Base-by-base conservation (phyloP, 2,888 invertebrate genomes). In the Diabrotica balteata region DNA sequence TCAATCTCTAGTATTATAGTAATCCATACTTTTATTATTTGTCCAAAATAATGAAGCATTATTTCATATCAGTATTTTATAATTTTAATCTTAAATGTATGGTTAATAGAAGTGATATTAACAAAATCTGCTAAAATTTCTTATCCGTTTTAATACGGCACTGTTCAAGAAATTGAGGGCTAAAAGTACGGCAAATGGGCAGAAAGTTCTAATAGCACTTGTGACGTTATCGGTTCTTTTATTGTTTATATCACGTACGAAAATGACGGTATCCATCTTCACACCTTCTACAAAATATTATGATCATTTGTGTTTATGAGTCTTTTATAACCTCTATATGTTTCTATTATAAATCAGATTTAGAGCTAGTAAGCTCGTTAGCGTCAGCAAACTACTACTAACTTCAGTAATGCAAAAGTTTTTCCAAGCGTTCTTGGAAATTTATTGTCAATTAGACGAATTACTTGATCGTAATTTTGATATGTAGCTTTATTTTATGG, bases 221-320 rank as follows among this genome's bases (percentile, higher is more conserved):
- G 61, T 45, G 52, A 32, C 47, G 61, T 50, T 61, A 63, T 63
- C 62, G 62, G n/a, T 11, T 54, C 7, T 46, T 63, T 63, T 63
- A 63, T 63, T 43, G 55, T 54, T 49, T 63, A 46, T 55, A 63
- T 63, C 46, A 42, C 43, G 45, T 32, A 7, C 55, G 11, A 10
- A 32, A 55, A 55, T 54, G 53, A 44, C 53, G 11, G 53, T 47
- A 62, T 62, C 9, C 49, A 11, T 63, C 44, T 51, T 22, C 51
- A 8, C 51, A 51, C 51, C 22, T 17, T 22, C 22, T 8, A 4
- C 8, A 51, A 51, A 51, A 51, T 51, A 51, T 51, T 9, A 22
- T 9, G 11, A n/a, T 51, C 8, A 51, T 51, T 51, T n/a, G 22
- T 8, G 11, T 51, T 51, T 17, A 51, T 8, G 51, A 5, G 8